These are phyloP conservation scores for Hypocryptadius cinnamomeus DNA, from an alignment of 2,113 vertebrate genomes.

Conservation along the genomic window DNA sequence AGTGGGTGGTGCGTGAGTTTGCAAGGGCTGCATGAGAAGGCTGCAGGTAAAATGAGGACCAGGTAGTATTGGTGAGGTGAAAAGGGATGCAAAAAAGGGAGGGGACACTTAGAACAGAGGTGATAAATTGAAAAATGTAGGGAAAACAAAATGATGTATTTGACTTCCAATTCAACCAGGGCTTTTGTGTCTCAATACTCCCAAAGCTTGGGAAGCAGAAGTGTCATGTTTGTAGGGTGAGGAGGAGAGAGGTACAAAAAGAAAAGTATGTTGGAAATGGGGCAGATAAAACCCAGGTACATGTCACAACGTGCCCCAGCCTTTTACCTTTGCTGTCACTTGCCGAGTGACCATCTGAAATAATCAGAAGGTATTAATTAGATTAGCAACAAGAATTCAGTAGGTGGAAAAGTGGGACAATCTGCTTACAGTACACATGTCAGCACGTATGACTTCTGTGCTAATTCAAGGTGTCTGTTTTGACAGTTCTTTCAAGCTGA, in stretches of 20 bases:
- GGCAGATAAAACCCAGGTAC: background rate
- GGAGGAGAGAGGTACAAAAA: background rate
- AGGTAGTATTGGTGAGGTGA: background rate
- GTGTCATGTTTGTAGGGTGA: background rate
- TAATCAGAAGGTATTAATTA: background rate
- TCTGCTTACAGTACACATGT: background rate
- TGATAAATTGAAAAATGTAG: background rate
- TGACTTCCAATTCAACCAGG: background rate
- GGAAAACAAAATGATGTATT: background rate
- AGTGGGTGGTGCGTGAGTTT: background rate
- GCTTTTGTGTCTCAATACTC: background rate
- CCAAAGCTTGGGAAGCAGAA: background rate
- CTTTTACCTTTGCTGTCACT: background rate
- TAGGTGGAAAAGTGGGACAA: slow-evolving; percentile 27
- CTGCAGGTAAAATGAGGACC: background rate
- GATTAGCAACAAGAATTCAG: slow-evolving; percentile 11
- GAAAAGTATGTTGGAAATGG: background rate
- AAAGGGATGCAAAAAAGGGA: background rate
- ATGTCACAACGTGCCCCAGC: background rate
- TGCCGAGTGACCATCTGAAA: slow-evolving; percentile 14
- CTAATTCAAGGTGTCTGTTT: background rate
- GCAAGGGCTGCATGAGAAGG: background rate
- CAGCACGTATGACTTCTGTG: background rate
- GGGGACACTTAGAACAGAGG: background rate
- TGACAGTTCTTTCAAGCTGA: background rate